Percentiles rank a stretch among this genome's conserved stretches.
Evolutionary conservation across 1,140 invertebrate genomes (phyloP).

Genomic region (Bombus turneri): DNA sequence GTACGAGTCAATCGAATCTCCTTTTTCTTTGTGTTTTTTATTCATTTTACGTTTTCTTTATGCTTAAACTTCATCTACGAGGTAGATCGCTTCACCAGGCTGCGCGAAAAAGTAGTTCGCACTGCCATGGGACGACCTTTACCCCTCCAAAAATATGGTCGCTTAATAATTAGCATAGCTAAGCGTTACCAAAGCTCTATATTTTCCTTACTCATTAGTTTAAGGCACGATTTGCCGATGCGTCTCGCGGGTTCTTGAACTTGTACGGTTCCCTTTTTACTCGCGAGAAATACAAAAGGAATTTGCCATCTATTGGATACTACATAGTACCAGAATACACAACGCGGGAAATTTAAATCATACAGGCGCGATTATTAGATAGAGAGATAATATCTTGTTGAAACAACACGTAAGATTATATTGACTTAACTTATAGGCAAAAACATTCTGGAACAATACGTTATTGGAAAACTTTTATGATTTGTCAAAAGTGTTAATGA

Average conservation of each 20-base stretch:
- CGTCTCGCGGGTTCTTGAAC: constrained; percentile 9
- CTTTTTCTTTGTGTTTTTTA: too few species aligned
- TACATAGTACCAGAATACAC: neutral
- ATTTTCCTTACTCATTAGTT: constrained; percentile 95
- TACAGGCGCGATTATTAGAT: neutral
- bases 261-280: neutral
- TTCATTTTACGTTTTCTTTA: fast-evolving
- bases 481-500: neutral
- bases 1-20: too few species aligned
- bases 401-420: neutral
- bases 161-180: constrained; percentile 85
- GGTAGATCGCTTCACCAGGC: constrained; percentile 88
- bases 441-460: too few species aligned
- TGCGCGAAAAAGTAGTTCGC: constrained; percentile 87
- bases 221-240: constrained; percentile 86
- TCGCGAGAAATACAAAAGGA: constrained; percentile 32
- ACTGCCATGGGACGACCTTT: constrained; percentile 87
- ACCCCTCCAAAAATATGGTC: constrained; percentile 88
- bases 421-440: too few species aligned
- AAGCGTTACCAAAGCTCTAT: constrained; percentile 91
- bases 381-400: too few species aligned
- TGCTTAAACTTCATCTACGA: constrained; percentile 36
- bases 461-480: neutral
- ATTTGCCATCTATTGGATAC: constrained; percentile 66
- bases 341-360: constrained; percentile 1